Evolutionary conservation across 2,888 invertebrate species (phyloP).

Genomic region (Campoplex capitator): DNA sequence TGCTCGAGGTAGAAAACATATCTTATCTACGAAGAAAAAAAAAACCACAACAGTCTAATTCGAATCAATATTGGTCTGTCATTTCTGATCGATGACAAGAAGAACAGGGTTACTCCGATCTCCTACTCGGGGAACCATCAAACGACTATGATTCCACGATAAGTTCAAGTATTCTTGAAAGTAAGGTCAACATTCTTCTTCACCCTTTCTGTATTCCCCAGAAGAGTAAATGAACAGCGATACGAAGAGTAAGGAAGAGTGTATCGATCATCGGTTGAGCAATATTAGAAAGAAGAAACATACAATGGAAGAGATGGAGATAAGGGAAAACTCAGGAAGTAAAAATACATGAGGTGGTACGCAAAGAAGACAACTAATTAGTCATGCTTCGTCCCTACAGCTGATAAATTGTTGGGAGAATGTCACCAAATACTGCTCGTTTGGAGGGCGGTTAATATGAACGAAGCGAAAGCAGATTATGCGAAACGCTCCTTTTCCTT

Average conservation of each 20-base stretch:
- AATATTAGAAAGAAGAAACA: slow-evolving; percentile 26
- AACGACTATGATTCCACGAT: neutral
- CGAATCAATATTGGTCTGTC: neutral
- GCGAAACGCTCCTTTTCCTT: slow-evolving; percentile 21
- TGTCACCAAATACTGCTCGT: slow-evolving; percentile 66
- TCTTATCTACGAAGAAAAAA: neutral
- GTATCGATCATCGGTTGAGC: slow-evolving; percentile 40
- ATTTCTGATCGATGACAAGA: neutral
- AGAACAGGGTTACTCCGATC: neutral
- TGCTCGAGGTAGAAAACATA: neutral
- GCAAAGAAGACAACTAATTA: slow-evolving; percentile 79
- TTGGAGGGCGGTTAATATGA: slow-evolving; percentile 78
- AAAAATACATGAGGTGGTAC: slow-evolving; percentile 75
- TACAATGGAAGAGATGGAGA: slow-evolving; percentile 42
- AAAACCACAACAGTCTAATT: neutral
- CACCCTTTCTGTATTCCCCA: neutral
- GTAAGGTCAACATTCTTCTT: neutral
- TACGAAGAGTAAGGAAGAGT: neutral
- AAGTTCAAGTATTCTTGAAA: neutral
- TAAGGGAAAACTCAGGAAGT: slow-evolving; percentile 64
- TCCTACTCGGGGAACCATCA: neutral
- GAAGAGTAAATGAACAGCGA: neutral
- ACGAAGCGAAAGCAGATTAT: slow-evolving; percentile 65
- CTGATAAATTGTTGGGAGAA: slow-evolving; percentile 80
- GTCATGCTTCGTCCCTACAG: slow-evolving; percentile 79